Percentiles rank a stretch among this genome's conserved stretches.
phyloP scores from a whole-genome alignment of 2,797 vertebrate species.

The Cryptoblepharus egeriae region DNA sequence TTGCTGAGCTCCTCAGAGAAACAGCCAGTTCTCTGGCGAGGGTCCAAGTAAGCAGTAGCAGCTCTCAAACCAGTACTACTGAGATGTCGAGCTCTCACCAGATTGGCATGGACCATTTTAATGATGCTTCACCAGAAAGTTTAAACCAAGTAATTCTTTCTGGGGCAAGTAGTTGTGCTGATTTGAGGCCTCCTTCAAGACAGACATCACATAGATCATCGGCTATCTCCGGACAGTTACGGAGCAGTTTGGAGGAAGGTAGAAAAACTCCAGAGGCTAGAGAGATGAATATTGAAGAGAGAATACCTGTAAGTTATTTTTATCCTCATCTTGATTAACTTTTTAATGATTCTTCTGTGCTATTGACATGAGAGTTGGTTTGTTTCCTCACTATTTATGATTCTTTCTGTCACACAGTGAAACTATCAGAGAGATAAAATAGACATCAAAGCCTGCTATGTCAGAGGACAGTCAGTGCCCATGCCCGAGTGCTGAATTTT shows the following conservation, averaged over 20 bases:
- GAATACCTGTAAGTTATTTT: constrained; percentile 85
- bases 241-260: constrained; percentile 74
- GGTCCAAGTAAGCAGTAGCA: background rate
- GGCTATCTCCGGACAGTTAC: constrained; percentile 61
- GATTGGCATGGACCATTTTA: constrained; percentile 46
- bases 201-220: constrained; percentile 49
- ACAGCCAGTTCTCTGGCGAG: background rate
- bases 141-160: constrained; percentile 60
- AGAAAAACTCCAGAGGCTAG: constrained; percentile 57
- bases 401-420: background rate
- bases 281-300: constrained; percentile 87
- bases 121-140: constrained; percentile 71
- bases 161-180: constrained; percentile 63
- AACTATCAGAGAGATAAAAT: too few species aligned
- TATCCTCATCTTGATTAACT: too few species aligned
- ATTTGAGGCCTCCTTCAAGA: constrained; percentile 49
- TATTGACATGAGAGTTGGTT: background rate
- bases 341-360: background rate
- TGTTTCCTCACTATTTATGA: background rate
- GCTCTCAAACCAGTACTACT: background rate
- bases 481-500: too few species aligned
- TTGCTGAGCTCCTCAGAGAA: constrained; percentile 27
- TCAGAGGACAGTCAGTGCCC: too few species aligned
- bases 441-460: too few species aligned
- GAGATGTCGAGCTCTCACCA: accelerated